phyloP scores from a whole-genome alignment of 1,140 invertebrate genomes.

The Hyposmocoma kahamanoa region DNA sequence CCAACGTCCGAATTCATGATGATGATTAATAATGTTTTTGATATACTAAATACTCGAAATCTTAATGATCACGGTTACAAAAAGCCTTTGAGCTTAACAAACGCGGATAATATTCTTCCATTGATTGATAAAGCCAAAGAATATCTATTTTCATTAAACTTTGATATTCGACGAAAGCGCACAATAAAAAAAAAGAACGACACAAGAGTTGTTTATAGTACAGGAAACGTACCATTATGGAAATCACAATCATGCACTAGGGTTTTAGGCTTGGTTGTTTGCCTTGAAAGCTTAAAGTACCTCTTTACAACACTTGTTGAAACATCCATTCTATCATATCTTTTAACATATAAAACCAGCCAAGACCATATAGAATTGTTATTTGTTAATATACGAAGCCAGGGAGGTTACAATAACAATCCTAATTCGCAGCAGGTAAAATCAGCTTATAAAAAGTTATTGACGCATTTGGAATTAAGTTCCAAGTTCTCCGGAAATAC shows the following conservation, averaged over 20 bases:
- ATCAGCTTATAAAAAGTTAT: conserved; percentile 4
- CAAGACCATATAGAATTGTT: too few relatives aligned
- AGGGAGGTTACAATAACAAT: too few relatives aligned
- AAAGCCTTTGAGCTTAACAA: too few relatives aligned
- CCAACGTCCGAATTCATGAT: too few relatives aligned
- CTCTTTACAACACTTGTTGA: background rate
- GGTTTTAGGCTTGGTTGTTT: conserved; percentile 1
- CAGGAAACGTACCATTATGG: background rate
- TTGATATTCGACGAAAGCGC: background rate
- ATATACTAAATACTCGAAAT: too few relatives aligned
- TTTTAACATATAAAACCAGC: too few relatives aligned
- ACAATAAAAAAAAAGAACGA: conserved; percentile 4
- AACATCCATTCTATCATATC: too few relatives aligned
- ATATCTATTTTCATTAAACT: background rate
- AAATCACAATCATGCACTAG: conserved; percentile 1
- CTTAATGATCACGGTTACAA: too few relatives aligned
- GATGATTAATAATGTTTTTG: too few relatives aligned
- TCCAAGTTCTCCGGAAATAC: conserved; percentile 1
- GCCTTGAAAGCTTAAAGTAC: conserved; percentile 1
- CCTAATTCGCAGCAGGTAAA: too few relatives aligned
- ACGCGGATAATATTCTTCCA: background rate
- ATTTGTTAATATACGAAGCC: too few relatives aligned
- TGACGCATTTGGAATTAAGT: conserved; percentile 5
- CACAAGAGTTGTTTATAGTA: background rate
- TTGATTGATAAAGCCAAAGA: background rate